Conservation (phyloP, 2,888 invertebrate genomes). For the Phrixothrix hirtus region DNA sequence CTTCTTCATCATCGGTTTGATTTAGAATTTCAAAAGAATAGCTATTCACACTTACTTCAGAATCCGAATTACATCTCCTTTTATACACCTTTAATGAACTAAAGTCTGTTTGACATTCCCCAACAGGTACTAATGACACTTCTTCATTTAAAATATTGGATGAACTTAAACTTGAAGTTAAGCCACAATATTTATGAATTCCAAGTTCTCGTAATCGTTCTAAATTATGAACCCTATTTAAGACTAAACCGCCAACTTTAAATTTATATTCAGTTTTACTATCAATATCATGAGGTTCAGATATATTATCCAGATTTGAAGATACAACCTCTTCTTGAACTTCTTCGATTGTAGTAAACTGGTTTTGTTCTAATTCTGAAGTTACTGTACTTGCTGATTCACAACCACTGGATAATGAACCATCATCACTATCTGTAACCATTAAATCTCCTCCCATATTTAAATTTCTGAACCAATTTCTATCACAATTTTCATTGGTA, state of each 20-base stretch:
- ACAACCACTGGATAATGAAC: slow-evolving; percentile 79
- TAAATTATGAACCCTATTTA: slow-evolving; percentile 48
- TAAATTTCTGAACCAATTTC: slow-evolving; percentile 49
- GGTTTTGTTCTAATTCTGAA: slow-evolving; percentile 59
- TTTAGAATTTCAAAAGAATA: slow-evolving; percentile 57
- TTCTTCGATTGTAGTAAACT: slow-evolving; percentile 31
- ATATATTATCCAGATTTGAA: slow-evolving; percentile 3
- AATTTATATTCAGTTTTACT: slow-evolving; percentile 51
- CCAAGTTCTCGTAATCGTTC: slow-evolving; percentile 45
- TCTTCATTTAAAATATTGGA: slow-evolving; percentile 48
- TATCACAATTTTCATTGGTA: slow-evolving; percentile 43
- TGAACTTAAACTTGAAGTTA: slow-evolving; percentile 39
- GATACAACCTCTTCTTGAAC: slow-evolving; percentile 32
- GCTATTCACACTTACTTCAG: slow-evolving; percentile 55
- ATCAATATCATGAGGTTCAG: slow-evolving; percentile 39
- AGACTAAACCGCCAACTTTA: slow-evolving; percentile 54
- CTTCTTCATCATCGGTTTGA: slow-evolving; percentile 56
- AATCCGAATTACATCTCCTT: slow-evolving; percentile 40
- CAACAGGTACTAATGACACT: slow-evolving; percentile 55
- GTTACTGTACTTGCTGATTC: slow-evolving; percentile 77
- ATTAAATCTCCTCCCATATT: slow-evolving; percentile 55
- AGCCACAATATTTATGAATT: slow-evolving; percentile 45
- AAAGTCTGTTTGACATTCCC: slow-evolving; percentile 52
- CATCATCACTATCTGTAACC: slow-evolving; percentile 71
- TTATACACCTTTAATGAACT: slow-evolving; percentile 56